phyloP scores from a whole-genome alignment of 2,113 vertebrate genomes.

The Bubo bubo region DNA sequence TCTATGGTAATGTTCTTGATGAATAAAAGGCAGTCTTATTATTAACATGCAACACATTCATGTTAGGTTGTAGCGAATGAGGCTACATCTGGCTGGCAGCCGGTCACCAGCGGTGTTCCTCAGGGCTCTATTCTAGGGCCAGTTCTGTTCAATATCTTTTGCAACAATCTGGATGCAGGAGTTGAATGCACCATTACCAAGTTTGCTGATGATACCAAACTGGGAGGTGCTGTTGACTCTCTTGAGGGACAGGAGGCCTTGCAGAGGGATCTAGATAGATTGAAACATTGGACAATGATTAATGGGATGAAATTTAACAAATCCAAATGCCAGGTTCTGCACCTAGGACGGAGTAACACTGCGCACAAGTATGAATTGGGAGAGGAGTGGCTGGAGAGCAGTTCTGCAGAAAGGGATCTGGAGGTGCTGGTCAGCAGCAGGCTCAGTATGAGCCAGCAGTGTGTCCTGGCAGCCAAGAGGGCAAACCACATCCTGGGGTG shows the following conservation, averaged over 20 bases:
- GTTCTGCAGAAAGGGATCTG: not conserved
- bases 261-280: not conserved
- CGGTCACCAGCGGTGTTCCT: accelerated
- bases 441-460: not conserved
- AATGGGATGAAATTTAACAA: not conserved
- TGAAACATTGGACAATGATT: not conserved
- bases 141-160: accelerated
- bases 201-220: not conserved
- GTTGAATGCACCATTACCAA: not conserved
- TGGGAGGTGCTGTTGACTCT: not conserved
- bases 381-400: not conserved
- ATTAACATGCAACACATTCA: not conserved
- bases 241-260: not conserved
- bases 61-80: not conserved
- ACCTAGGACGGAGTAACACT: accelerated
- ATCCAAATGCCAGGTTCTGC: not conserved
- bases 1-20: not conserved
- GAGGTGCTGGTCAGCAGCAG: not conserved
- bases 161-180: not conserved
- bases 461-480: not conserved
- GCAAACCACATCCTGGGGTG: not conserved
- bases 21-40: not conserved
- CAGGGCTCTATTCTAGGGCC: not conserved
- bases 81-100: not conserved
- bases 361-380: accelerated